Conservation (phyloP, 2,113 vertebrate genomes). For the Myocastor coypus region DNA sequence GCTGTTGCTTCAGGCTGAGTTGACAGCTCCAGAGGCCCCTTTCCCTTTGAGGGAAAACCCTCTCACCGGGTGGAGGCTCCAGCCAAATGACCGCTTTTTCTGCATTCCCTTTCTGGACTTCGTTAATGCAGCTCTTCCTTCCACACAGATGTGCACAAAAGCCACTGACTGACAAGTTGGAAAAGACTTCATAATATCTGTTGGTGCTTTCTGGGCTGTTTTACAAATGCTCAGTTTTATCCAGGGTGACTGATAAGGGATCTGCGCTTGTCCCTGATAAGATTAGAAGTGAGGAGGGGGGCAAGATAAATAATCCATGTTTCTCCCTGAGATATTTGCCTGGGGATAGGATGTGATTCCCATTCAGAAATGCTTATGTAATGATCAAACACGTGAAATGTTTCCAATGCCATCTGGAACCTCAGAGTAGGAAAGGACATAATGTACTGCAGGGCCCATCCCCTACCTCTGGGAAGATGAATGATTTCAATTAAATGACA, state of each 20-base stretch:
- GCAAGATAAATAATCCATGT: neutral
- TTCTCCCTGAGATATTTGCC: slow-evolving; percentile 20
- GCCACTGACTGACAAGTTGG: neutral
- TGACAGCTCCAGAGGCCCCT: neutral
- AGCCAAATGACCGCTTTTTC: slow-evolving; percentile 5
- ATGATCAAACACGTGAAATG: slow-evolving; percentile 16
- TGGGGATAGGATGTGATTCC: neutral
- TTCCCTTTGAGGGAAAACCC: slow-evolving; percentile 5
- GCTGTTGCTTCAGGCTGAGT: neutral
- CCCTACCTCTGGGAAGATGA: neutral
- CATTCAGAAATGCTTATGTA: slow-evolving; percentile 46
- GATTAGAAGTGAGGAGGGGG: neutral
- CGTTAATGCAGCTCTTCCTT: neutral
- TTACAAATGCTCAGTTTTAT: slow-evolving; percentile 56
- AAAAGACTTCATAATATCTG: slow-evolving; percentile 37
- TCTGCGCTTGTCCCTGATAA: neutral
- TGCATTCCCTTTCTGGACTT: neutral
- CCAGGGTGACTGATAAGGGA: neutral
- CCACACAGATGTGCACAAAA: neutral
- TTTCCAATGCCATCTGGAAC: slow-evolving; percentile 51
- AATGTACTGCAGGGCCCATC: neutral
- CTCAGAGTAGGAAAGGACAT: neutral
- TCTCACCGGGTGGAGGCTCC: neutral
- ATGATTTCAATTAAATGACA: slow-evolving; percentile 44
- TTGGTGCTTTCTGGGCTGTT: slow-evolving; percentile 15